Conservation (phyloP, 2,888 invertebrate species). For the Erpobdella octoculata region DNA sequence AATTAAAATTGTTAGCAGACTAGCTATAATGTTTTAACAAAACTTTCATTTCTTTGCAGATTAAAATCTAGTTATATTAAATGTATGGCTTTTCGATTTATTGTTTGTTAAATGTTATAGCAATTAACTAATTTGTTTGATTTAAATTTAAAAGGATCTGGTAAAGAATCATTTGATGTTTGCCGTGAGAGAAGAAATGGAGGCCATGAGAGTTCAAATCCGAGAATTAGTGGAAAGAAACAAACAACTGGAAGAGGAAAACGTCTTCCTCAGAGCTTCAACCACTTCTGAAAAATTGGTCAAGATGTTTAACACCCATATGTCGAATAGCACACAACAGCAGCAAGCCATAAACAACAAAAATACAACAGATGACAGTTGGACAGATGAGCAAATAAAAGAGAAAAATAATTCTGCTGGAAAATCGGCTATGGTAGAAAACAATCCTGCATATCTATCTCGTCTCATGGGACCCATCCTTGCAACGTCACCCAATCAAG, state of each 20-base stretch:
- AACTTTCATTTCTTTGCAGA: too few species aligned
- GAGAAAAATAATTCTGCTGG: too few species aligned
- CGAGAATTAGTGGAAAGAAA: neutral
- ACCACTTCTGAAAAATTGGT: neutral
- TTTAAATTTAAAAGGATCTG: neutral
- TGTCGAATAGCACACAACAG: neutral
- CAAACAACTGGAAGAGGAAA: neutral
- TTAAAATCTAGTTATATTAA: too few species aligned
- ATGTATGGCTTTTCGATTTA: too few species aligned
- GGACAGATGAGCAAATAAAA: too few species aligned
- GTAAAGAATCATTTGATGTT: constrained; percentile 18
- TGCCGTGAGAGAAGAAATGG: constrained; percentile 18
- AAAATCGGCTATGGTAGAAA: too few species aligned
- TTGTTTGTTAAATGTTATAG: too few species aligned
- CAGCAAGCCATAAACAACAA: neutral
- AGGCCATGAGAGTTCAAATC: neutral
- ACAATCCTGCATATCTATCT: too few species aligned
- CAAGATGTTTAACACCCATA: neutral
- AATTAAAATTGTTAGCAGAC: too few species aligned
- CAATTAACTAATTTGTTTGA: neutral
- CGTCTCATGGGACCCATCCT: too few species aligned
- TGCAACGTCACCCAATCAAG: too few species aligned
- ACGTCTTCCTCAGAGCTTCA: neutral
- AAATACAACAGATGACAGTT: neutral
- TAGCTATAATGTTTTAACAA: too few species aligned